Conservation (phyloP, 2,797 vertebrate genomes). For the Dromococcyx pavoninus region DNA sequence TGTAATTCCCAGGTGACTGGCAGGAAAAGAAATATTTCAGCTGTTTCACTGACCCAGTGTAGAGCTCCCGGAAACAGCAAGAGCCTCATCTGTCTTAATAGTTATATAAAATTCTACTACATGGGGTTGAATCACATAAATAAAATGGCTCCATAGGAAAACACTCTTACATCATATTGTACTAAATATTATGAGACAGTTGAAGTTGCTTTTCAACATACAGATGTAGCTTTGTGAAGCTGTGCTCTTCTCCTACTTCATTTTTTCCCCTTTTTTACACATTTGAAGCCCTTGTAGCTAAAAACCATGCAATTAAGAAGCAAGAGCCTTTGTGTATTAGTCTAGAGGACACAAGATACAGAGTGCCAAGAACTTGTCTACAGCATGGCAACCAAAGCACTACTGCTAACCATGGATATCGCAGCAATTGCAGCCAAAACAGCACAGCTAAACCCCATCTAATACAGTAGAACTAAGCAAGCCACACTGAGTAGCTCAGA, state of each 20-base stretch:
- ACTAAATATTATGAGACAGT: neutral
- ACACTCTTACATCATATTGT: neutral
- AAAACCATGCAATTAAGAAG: neutral
- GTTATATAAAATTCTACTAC: neutral
- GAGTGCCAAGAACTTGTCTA: neutral
- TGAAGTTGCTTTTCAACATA: neutral
- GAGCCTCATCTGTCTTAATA: neutral
- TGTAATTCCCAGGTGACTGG: neutral
- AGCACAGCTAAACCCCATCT: neutral
- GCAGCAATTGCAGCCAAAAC: neutral
- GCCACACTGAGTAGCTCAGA: neutral
- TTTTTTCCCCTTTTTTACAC: neutral
- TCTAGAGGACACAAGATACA: neutral
- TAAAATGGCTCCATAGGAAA: neutral
- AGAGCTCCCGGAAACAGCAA: neutral
- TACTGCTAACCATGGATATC: neutral
- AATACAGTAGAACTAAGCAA: neutral
- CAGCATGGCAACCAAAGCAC: neutral
- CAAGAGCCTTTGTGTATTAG: neutral
- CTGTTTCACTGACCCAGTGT: neutral
- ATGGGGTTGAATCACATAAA: neutral
- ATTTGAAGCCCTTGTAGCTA: neutral
- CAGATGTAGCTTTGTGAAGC: neutral
- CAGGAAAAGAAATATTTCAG: neutral
- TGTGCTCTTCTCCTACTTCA: neutral